These are phyloP conservation scores for Cryptosula pallasiana DNA, from an alignment of 2,888 invertebrate genomes.

Conservation along the genomic window DNA sequence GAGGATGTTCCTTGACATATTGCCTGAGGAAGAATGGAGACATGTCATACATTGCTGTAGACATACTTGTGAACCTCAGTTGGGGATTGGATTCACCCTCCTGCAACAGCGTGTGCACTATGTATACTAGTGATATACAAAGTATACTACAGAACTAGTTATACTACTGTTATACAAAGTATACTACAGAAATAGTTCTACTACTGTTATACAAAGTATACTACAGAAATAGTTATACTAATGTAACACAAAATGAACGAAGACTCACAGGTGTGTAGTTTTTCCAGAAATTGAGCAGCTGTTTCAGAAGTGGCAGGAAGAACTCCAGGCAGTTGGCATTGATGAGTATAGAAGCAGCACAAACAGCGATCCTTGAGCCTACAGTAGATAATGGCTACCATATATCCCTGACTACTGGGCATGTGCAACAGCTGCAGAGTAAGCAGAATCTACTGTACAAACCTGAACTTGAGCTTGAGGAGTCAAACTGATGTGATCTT, in stretches of 20 bases:
- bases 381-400: too few species aligned
- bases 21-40: slow-evolving; percentile 81
- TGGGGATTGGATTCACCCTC: not conserved
- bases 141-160: too few species aligned
- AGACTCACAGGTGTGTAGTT: slow-evolving; percentile 24
- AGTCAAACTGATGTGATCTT: slow-evolving; percentile 13
- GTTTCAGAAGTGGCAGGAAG: slow-evolving; percentile 67
- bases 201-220: not conserved
- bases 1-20: slow-evolving; percentile 83
- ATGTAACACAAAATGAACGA: too few species aligned
- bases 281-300: slow-evolving; percentile 59
- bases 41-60: slow-evolving; percentile 64
- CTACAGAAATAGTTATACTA: not conserved
- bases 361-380: not conserved
- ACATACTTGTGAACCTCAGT: not conserved
- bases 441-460: too few species aligned
- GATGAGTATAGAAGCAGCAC: slow-evolving; percentile 17
- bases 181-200: not conserved
- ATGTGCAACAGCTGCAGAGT: too few species aligned
- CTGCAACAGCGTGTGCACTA: not conserved
- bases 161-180: not conserved
- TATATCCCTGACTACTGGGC: too few species aligned
- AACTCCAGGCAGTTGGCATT: slow-evolving; percentile 58
- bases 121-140: too few species aligned
- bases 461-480: not conserved